Conservation (phyloP, 30 jellyfish, hydroid and myxozoan species). For the Hydra vulgaris region DNA sequence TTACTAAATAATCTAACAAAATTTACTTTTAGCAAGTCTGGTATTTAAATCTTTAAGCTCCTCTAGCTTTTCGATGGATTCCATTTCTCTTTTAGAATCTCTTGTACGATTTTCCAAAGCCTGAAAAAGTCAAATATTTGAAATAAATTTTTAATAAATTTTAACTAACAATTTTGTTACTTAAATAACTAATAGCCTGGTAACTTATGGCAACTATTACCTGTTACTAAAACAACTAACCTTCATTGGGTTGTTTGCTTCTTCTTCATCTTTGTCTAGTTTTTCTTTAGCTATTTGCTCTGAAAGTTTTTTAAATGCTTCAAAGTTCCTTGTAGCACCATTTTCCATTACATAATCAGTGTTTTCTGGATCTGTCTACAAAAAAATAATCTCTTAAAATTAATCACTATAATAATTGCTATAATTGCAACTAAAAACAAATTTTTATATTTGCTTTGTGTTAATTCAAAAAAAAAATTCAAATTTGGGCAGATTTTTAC, state of each 20-base stretch:
- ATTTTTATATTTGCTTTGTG: not conserved
- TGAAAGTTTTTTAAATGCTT: constrained; percentile 61
- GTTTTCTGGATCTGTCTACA: constrained; percentile 94
- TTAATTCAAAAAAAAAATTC: not conserved
- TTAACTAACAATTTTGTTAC: not conserved
- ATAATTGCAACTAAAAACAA: not conserved
- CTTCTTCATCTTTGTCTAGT: constrained; percentile 87
- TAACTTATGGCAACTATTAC: not conserved
- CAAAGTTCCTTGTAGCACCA: constrained; percentile 90
- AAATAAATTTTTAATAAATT: not conserved
- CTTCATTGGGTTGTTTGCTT: constrained; percentile 93
- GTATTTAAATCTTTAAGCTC: constrained; percentile 87
- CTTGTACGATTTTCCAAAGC: constrained; percentile 95
- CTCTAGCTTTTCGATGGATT: constrained; percentile 85
- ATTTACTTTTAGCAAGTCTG: constrained; percentile 82
- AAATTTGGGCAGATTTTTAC: not conserved
- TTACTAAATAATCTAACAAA: not conserved
- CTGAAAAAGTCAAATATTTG: constrained; percentile 19
- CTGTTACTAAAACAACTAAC: constrained; percentile 32
- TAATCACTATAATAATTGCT: not conserved
- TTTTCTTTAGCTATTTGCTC: constrained; percentile 51
- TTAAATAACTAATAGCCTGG: not conserved
- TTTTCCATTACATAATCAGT: constrained; percentile 95
- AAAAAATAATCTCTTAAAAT: not conserved
- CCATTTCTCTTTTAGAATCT: constrained; percentile 95